Evolutionary conservation across 2,113 vertebrate species (phyloP).

Genomic region (Leptocoma aspasia): DNA sequence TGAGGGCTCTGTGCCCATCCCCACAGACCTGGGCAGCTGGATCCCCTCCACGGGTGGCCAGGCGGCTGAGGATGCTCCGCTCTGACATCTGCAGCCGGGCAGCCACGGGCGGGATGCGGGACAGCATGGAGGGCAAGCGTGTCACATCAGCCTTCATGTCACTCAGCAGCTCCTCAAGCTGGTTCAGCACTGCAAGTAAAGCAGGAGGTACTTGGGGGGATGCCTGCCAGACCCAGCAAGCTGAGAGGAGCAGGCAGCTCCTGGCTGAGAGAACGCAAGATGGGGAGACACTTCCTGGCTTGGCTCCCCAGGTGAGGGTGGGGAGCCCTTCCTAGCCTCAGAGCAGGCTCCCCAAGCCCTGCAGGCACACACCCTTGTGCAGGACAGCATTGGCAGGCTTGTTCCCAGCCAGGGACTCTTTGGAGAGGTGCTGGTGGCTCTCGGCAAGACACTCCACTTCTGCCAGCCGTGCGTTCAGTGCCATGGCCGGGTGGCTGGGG

Average conservation of each 20-base stretch:
- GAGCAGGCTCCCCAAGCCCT: not conserved
- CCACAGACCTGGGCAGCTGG: constrained; percentile 82
- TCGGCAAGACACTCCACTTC: constrained; percentile 98
- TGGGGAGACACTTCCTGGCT: accelerated
- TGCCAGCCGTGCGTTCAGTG: constrained; percentile 90
- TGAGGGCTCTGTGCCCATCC: accelerated
- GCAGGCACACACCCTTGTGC: constrained; percentile 85
- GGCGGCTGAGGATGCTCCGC: constrained; percentile 92
- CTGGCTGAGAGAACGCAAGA: not conserved
- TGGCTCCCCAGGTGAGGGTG: not conserved
- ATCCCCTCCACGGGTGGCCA: constrained; percentile 91
- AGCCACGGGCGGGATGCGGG: constrained; percentile 92
- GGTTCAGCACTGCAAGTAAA: constrained; percentile 85
- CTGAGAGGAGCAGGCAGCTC: not conserved
- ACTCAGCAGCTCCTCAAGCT: constrained; percentile 95
- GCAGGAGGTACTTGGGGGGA: accelerated
- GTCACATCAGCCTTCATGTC: constrained; percentile 99
- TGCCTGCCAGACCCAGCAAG: not conserved
- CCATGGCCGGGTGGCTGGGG: constrained; percentile 93
- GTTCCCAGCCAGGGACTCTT: constrained; percentile 96
- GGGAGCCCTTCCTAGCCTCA: not conserved
- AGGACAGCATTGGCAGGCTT: constrained; percentile 95
- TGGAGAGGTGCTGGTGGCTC: constrained; percentile 97
- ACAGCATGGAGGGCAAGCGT: constrained; percentile 93
- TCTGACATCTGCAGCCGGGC: constrained; percentile 97